A percentile compares a stretch with the other conserved stretches of the same genome.
These are phyloP conservation scores for Bucco capensis DNA, from an alignment of 2,113 vertebrate species.

Conservation along the genomic window DNA sequence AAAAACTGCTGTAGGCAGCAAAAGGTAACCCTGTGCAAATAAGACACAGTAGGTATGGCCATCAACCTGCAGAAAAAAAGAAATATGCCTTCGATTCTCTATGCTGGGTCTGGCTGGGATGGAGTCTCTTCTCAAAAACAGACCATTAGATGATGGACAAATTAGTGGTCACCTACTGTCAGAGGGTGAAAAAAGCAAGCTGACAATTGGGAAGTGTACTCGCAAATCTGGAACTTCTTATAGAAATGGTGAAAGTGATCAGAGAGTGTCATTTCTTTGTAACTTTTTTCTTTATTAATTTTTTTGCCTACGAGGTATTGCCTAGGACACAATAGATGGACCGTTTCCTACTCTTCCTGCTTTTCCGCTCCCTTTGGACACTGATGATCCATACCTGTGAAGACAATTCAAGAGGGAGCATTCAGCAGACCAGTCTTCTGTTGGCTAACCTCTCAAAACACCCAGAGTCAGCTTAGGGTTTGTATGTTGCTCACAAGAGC, in stretches of 20 bases:
- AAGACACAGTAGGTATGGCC: not conserved
- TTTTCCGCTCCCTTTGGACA: not conserved
- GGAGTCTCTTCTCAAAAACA: not conserved
- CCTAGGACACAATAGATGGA: not conserved
- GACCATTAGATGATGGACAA: not conserved
- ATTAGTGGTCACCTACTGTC: not conserved
- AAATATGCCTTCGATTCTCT: not conserved
- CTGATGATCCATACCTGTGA: not conserved
- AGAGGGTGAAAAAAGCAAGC: not conserved
- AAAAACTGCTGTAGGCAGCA: not conserved
- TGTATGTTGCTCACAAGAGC: not conserved
- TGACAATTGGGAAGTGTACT: not conserved
- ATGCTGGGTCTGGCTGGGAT: not conserved
- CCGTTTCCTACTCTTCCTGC: not conserved
- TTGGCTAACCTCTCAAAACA: not conserved
- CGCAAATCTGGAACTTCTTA: slow-evolving; percentile 14
- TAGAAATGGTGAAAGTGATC: not conserved
- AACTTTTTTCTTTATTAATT: not conserved
- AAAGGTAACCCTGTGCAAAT: not conserved
- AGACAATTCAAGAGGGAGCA: not conserved
- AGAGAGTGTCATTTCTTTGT: not conserved
- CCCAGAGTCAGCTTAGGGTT: not conserved
- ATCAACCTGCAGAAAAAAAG: not conserved
- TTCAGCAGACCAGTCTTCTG: not conserved
- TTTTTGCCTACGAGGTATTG: not conserved